Evolutionary conservation across 2,888 invertebrate genomes (phyloP), one percentile per base, ranked within the genome.

Genomic region (Stegophylla sp.): DNA sequence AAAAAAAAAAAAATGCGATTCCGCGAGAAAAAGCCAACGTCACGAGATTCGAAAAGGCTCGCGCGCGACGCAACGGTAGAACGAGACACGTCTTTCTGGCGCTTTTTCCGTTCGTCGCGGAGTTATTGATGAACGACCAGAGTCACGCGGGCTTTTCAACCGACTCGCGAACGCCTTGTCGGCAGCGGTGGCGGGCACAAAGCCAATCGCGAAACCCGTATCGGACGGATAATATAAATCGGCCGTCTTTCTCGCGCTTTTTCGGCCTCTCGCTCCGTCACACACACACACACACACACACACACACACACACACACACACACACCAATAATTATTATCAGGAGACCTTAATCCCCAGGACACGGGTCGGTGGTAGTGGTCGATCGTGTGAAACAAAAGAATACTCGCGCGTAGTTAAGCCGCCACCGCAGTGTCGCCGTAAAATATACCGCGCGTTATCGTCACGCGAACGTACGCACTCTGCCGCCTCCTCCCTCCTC

Each of bases 151-250:
- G 28, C 15, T 73, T 73, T 26, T 28, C 45, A 4, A 20, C 41
- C 17, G 28, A 7, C 34, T 3, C 45, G n/a, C 34, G 75, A 64
- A 75, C 34, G 34, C 66, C 66, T 59, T 26, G 17, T 34, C 48
- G 45, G 23, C 45, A 15, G 45, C 17, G 61, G 45, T 10, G 64
- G 41, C 45, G 53, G 76, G 76, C 76, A 67, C 67, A 59, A 67
- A 59, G 67, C 77, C 76, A 76, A 76, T 41, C 77, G 64, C n/a
- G 59, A 45, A 64, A 43, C 66, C 77, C 77, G 77, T 56, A 67
- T 77, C 43, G 56, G 77, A 77, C 67, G 43, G 67, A 67, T 66
- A 63, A 77, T 67, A 77, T 67, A 77, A 77, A 77, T 77, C 43
- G 76, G 61, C n/a, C n/a, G n/a, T 48, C 41, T 56, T 5, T n/a